Conservation (phyloP, 2,888 invertebrate genomes). For the Bhutanitis thaidina region DNA sequence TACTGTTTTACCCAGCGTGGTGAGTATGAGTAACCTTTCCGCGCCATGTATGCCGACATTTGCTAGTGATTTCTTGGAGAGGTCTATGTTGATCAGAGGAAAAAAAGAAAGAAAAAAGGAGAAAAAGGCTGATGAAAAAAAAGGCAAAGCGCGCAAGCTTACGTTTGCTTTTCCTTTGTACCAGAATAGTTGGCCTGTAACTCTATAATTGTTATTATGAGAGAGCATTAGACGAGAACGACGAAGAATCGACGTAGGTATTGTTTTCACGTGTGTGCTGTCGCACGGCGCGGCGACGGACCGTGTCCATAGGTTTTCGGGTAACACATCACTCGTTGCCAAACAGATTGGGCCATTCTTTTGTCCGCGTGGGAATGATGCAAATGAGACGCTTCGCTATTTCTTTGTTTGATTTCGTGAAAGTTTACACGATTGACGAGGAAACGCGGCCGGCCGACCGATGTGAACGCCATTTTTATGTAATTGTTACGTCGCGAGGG, state of each 20-base stretch:
- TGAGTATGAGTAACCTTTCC: too few relatives aligned
- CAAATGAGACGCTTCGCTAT: conserved; percentile 76
- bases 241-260: conserved; percentile 9
- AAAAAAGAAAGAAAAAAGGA: too few relatives aligned
- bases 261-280: conserved; percentile 12
- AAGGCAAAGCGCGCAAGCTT: too few relatives aligned
- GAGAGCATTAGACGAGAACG: conserved; percentile 10
- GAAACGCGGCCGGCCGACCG: conserved; percentile 70
- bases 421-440: conserved; percentile 78
- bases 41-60: too few relatives aligned
- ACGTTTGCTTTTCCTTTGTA: background rate
- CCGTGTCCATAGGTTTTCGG: conserved; percentile 71
- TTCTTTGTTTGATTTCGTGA: conserved; percentile 80
- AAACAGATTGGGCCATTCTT: conserved; percentile 76
- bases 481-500: conserved; percentile 75
- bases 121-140: too few relatives aligned
- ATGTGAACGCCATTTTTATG: conserved; percentile 79
- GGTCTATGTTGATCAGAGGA: too few relatives aligned
- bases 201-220: conserved; percentile 1
- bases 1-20: too few relatives aligned
- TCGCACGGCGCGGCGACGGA: conserved; percentile 28
- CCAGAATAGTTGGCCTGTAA: background rate
- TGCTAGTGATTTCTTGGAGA: too few relatives aligned
- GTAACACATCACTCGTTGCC: conserved; percentile 73
- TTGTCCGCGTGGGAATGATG: conserved; percentile 79